Conservation (phyloP, 2,113 vertebrate genomes). For the Donacobius atricapilla region DNA sequence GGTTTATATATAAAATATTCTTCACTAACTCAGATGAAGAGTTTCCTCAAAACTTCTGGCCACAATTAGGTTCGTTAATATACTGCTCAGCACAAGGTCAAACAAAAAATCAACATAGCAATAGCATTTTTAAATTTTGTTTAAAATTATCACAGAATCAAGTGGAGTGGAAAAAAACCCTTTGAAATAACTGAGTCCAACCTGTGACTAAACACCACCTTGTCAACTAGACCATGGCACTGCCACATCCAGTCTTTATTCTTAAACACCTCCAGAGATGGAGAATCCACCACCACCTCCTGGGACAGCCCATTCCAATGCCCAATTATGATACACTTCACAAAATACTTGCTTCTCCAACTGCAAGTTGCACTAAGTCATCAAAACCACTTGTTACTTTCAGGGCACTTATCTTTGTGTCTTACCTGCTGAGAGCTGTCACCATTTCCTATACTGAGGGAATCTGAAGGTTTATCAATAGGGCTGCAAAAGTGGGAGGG, state of each 20-base stretch:
- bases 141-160: not conserved
- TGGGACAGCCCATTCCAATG: not conserved
- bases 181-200: not conserved
- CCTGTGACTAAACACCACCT: not conserved
- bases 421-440: conserved; percentile 93
- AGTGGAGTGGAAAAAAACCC: not conserved
- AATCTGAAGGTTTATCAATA: conserved; percentile 93
- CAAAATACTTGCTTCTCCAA: not conserved
- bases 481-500: conserved; percentile 80
- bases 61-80: not conserved
- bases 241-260: not conserved
- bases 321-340: not conserved
- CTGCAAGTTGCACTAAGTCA: not conserved
- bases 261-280: not conserved
- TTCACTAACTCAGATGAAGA: not conserved
- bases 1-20: not conserved
- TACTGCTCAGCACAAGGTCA: not conserved
- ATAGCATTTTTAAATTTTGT: not conserved
- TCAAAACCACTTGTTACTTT: not conserved
- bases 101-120: not conserved
- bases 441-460: conserved; percentile 92
- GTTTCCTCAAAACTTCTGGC: not conserved
- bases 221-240: not conserved
- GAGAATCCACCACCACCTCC: not conserved
- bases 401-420: not conserved